Conservation (phyloP, 2,888 invertebrate genomes). For the Pimpla rufipes region DNA sequence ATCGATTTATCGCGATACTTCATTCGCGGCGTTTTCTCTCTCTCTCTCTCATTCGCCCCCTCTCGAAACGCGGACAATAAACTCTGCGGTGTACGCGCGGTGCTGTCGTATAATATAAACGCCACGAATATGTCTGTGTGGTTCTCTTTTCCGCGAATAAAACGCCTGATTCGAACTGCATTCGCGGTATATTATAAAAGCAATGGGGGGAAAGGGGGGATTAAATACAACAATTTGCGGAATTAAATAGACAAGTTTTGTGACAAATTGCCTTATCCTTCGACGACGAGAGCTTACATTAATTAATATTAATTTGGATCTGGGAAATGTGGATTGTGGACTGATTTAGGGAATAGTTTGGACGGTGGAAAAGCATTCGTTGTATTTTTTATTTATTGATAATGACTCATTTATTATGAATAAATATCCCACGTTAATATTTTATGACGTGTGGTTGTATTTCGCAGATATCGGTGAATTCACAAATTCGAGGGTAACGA, state of each 20-base stretch:
- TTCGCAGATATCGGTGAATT: no score
- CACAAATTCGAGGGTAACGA: no score
- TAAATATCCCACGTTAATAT: neutral
- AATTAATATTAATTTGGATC: neutral
- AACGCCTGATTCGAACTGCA: neutral
- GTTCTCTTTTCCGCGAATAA: slow-evolving; percentile 1
- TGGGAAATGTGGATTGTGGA: no score
- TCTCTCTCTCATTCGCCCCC: no score
- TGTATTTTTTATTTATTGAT: neutral
- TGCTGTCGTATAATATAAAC: neutral
- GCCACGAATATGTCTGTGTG: neutral
- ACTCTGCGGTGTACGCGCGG: slow-evolving; percentile 3
- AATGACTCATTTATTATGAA: no score
- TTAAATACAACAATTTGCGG: slow-evolving; percentile 12
- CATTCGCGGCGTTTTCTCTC: slow-evolving; percentile 15
- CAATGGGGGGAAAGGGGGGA: neutral
- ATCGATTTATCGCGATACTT: slow-evolving; percentile 53
- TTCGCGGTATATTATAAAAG: neutral
- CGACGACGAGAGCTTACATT: neutral
- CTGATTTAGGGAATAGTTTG: no score
- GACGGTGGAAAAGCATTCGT: neutral
- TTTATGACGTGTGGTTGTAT: no score
- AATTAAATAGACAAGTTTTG: slow-evolving; percentile 14
- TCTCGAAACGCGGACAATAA: slow-evolving; percentile 49
- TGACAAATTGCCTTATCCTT: neutral